phyloP scores from a whole-genome alignment of 2,888 invertebrate genomes.

The Thymelicus lineola region DNA sequence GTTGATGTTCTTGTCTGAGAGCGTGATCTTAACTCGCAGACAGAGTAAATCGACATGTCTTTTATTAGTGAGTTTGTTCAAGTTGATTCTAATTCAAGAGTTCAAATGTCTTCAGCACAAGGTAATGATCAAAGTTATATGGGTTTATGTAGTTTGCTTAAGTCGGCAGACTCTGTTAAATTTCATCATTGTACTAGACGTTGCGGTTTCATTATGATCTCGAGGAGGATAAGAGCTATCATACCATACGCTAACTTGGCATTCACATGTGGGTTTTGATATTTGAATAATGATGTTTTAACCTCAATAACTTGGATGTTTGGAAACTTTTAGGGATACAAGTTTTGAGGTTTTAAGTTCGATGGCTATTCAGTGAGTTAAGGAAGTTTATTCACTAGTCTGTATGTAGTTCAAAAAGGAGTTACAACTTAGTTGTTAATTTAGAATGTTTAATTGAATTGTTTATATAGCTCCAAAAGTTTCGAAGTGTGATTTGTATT shows the following conservation, averaged over 20 bases:
- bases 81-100: slow-evolving; percentile 52
- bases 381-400: not conserved
- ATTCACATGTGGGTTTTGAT: slow-evolving; percentile 25
- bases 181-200: slow-evolving; percentile 33
- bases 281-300: slow-evolving; percentile 16
- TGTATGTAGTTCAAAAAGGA: not conserved
- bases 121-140: slow-evolving; percentile 41
- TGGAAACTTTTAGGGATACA: not conserved
- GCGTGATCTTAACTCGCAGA: slow-evolving; percentile 57
- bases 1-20: slow-evolving; percentile 53
- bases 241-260: slow-evolving; percentile 27
- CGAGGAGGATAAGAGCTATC: slow-evolving; percentile 27
- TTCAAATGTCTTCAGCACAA: slow-evolving; percentile 45
- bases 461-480: too few relatives aligned
- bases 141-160: slow-evolving; percentile 33
- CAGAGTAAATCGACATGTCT: slow-evolving; percentile 58
- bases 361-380: not conserved
- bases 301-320: not conserved
- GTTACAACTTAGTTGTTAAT: too few relatives aligned
- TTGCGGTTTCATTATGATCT: slow-evolving; percentile 37
- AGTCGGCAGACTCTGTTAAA: slow-evolving; percentile 31
- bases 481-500: too few relatives aligned
- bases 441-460: too few relatives aligned
- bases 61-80: slow-evolving; percentile 58
- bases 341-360: not conserved